Conservation (phyloP, 2,888 invertebrate genomes). For the Gortyna flavago region DNA sequence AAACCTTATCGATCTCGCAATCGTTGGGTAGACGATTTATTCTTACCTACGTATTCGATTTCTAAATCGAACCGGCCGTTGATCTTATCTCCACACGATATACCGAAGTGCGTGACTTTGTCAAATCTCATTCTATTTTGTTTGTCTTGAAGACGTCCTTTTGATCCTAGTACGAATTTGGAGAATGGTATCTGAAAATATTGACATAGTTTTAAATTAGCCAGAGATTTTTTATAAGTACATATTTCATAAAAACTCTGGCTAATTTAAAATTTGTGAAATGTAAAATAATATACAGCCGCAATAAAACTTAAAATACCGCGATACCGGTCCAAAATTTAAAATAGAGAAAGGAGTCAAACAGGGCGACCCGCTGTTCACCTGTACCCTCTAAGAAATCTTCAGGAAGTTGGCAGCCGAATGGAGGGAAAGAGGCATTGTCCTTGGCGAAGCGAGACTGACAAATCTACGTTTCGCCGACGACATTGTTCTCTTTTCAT, state of each 20-base stretch:
- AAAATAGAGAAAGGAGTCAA: no score
- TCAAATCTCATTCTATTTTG: conserved; percentile 92
- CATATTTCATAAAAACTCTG: no score
- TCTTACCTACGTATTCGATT: conserved; percentile 94
- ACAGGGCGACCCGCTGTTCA: no score
- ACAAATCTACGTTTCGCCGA: no score
- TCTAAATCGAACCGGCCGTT: conserved; percentile 96
- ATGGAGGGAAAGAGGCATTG: no score
- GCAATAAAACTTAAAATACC: no score
- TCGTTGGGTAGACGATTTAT: background rate
- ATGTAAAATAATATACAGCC: background rate
- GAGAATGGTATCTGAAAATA: conserved; percentile 96
- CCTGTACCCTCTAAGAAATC: no score
- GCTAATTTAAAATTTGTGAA: background rate
- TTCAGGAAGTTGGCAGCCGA: no score
- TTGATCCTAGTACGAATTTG: conserved; percentile 95
- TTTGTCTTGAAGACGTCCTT: conserved; percentile 96
- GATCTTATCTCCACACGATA: conserved; percentile 94
- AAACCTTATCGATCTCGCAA: background rate
- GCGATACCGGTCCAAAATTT: no score
- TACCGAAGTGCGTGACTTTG: conserved; percentile 93
- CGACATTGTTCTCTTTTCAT: no score
- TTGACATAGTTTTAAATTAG: conserved; percentile 2
- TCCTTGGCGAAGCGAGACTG: no score
- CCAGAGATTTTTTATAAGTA: background rate